These are phyloP conservation scores for Drosophila tanythrix DNA, from an alignment of 2,888 invertebrate genomes.

Conservation along the genomic window DNA sequence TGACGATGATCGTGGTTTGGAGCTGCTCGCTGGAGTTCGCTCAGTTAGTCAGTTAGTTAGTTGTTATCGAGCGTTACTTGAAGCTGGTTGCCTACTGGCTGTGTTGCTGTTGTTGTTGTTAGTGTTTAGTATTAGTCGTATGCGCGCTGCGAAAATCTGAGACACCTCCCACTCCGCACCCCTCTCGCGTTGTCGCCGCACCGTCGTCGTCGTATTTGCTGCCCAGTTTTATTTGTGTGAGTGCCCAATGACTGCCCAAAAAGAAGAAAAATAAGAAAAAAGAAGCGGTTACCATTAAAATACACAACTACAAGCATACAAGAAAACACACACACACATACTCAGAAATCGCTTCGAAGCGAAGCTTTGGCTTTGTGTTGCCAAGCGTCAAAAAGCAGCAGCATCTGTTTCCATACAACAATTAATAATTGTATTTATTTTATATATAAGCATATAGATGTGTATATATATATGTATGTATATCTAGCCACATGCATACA, in stretches of 20 bases:
- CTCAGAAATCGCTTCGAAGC: slow-evolving; percentile 37
- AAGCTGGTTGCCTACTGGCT: slow-evolving; percentile 57
- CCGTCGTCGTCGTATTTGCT: slow-evolving; percentile 25
- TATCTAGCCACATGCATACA: slow-evolving; percentile 31
- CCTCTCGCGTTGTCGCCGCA: slow-evolving; percentile 68
- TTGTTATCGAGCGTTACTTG: slow-evolving; percentile 76
- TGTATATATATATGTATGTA: slow-evolving; percentile 15
- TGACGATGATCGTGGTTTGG: slow-evolving; percentile 37
- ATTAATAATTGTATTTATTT: slow-evolving; percentile 36
- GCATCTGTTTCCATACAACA: slow-evolving; percentile 46
- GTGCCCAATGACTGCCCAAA: slow-evolving; percentile 61
- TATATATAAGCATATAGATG: background rate
- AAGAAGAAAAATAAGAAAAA: slow-evolving; percentile 26
- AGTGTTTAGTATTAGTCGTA: slow-evolving; percentile 47
- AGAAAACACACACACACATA: slow-evolving; percentile 24
- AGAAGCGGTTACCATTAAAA: slow-evolving; percentile 42
- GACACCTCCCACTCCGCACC: slow-evolving; percentile 14
- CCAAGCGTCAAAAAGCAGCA: slow-evolving; percentile 49
- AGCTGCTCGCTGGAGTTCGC: slow-evolving; percentile 40
- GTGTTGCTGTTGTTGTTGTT: slow-evolving; percentile 47
- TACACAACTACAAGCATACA: slow-evolving; percentile 38
- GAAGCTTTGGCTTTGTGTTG: slow-evolving; percentile 52
- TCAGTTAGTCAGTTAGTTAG: slow-evolving; percentile 46
- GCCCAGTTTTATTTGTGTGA: slow-evolving; percentile 63
- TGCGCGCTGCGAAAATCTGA: slow-evolving; percentile 74